Conservation (phyloP, 2,797 vertebrate genomes). For the Borostomias antarcticus region DNA sequence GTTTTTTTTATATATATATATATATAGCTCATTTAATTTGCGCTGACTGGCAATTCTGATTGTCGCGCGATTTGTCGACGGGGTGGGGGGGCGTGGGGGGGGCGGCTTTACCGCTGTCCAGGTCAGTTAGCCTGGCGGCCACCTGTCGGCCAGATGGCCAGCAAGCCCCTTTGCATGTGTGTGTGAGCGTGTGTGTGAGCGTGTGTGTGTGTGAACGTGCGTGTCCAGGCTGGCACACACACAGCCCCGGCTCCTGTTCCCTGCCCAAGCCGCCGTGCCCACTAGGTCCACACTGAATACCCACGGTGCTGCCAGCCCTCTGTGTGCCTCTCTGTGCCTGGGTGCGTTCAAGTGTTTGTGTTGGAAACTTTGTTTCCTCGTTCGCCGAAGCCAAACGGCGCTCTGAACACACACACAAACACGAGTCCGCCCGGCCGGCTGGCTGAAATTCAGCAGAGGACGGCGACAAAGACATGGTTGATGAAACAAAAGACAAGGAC, state of each 20-base stretch:
- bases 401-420: slow-evolving; percentile 36
- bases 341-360: slow-evolving; percentile 59
- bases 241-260: no score
- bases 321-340: slow-evolving; percentile 3
- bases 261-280: no score
- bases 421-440: slow-evolving; percentile 41
- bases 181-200: background rate
- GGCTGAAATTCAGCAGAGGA: slow-evolving; percentile 37
- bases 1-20: no score
- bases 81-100: background rate
- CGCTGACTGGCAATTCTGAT: no score
- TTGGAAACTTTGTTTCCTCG: slow-evolving; percentile 58
- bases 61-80: no score
- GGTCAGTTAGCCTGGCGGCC: no score
- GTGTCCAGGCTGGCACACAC: background rate
- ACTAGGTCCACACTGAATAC: background rate
- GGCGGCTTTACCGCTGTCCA: slow-evolving; percentile 56
- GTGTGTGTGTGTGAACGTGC: slow-evolving; percentile 4
- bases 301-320: no score
- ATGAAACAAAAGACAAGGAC: background rate
- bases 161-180: slow-evolving; percentile 19
- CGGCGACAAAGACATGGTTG: slow-evolving; percentile 23
- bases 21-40: no score
- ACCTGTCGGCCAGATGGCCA: slow-evolving; percentile 54
- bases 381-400: slow-evolving; percentile 61